These are phyloP conservation scores for Palloptera scutellata DNA, from an alignment of 2,888 invertebrate species.

Conservation along the genomic window DNA sequence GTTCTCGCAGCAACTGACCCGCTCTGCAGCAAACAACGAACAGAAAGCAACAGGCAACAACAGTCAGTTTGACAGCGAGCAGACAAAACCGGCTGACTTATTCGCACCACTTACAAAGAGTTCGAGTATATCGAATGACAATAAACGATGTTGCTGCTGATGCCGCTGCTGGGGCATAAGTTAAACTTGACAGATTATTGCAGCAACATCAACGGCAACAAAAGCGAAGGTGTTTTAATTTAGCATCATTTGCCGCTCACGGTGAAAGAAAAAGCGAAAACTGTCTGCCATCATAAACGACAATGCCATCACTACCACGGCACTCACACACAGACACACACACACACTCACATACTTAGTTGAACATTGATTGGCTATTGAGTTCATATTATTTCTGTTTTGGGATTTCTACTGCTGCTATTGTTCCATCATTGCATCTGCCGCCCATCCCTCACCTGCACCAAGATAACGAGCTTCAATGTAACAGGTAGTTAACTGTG, in stretches of 20 bases:
- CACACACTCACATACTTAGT: neutral
- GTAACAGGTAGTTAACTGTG: too few species aligned
- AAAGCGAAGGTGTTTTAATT: conserved; percentile 25
- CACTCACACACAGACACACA: neutral
- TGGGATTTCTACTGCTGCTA: neutral
- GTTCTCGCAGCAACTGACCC: conserved; percentile 16
- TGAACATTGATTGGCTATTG: neutral
- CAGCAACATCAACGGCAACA: conserved; percentile 11
- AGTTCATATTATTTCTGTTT: neutral
- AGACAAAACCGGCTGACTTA: neutral
- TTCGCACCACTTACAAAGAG: neutral
- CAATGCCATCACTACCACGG: neutral
- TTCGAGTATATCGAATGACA: neutral
- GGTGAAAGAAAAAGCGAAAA: neutral
- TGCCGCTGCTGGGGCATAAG: conserved; percentile 36
- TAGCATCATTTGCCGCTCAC: conserved; percentile 15
- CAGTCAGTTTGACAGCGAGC: neutral
- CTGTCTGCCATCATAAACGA: neutral
- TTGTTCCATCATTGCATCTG: neutral
- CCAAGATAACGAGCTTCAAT: neutral
- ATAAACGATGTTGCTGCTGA: conserved; percentile 7
- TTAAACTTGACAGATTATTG: conserved; percentile 47
- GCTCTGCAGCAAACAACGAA: neutral
- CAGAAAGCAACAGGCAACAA: conserved; percentile 6
- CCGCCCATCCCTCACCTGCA: too few species aligned